Evolutionary conservation across 2,888 invertebrate species (phyloP), one percentile per base, ranked within the genome.

Genomic region (Actias luna): DNA sequence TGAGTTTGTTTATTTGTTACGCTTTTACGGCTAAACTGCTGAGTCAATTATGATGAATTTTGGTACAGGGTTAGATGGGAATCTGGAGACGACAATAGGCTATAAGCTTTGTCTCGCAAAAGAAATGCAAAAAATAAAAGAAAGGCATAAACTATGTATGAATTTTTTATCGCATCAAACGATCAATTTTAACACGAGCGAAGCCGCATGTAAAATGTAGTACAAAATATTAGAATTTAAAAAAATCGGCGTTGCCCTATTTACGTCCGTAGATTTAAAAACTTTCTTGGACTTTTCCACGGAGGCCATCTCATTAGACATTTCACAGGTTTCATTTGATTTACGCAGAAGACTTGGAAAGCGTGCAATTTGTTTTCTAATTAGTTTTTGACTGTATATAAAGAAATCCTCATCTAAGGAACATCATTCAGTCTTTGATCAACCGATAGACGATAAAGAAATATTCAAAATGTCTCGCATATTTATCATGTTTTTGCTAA

Each of bases 271-370:
- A 25, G 0, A 10, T 29, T 29, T 55, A 14, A 16, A 29, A 55
- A 55, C 2, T 55, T 55, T 55, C 55, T 29, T 50, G 46, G 10
- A 50, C 4, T 25, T 25, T 55, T 29, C 55, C 55, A 55, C 29
- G 5, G 46, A 29, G 55, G 55, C 61, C 63, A 67, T 75, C 71
- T 74, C 69, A 69, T 72, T 68, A 70, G n/a, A 31, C 57, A 46
- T 25, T 22, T 25, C 39, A 31, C 31, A 31, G 87, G 79, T 73
- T 89, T 89, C 88, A 80, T 76, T 84, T 87, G 79, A 87, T 87
- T 85, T 78, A 67, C 18, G 16, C 64, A 63, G 65, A 78, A 78
- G 78, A 77, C 81, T 76, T 67, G 62, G 61, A 59, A 75, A 72
- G 63, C 55, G 12, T 61, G 18, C 29, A 62, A 65, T 70, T 29